A percentile compares a stretch with the other conserved stretches of the same genome.
Conservation (phyloP, 2,113 vertebrate genomes). For the Hoplias malabaricus region DNA sequence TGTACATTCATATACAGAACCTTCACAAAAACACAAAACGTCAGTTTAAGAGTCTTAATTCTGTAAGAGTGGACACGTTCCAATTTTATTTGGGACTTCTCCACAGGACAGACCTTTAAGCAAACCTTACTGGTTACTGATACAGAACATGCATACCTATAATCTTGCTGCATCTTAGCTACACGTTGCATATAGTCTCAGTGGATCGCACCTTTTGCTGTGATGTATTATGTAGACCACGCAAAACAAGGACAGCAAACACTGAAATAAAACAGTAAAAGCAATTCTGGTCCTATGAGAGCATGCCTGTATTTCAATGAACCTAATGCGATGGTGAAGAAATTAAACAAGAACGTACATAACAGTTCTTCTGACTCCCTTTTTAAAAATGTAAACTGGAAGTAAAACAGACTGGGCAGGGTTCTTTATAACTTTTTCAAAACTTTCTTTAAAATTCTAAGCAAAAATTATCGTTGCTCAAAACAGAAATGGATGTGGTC, state of each 20-base stretch:
- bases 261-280: neutral
- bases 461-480: neutral
- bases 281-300: too few species aligned
- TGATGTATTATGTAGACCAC: neutral
- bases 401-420: neutral
- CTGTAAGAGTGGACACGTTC: neutral
- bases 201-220: neutral
- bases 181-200: neutral
- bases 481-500: neutral
- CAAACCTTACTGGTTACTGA: neutral
- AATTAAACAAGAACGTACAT: neutral
- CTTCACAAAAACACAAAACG: neutral
- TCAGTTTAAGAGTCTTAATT: neutral
- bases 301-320: neutral
- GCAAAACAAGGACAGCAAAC: neutral
- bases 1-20: slow-evolving; percentile 4
- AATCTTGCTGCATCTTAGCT: neutral
- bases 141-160: slow-evolving; percentile 12
- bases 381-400: slow-evolving; percentile 15
- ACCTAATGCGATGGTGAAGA: neutral
- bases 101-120: neutral
- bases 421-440: neutral
- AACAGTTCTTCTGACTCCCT: neutral
- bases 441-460: neutral
- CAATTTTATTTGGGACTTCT: neutral